A percentile compares a stretch with the other conserved stretches of the same genome.
Conservation (phyloP, 92 coral and sea anemone species). For the Micromussa lordhowensis region DNA sequence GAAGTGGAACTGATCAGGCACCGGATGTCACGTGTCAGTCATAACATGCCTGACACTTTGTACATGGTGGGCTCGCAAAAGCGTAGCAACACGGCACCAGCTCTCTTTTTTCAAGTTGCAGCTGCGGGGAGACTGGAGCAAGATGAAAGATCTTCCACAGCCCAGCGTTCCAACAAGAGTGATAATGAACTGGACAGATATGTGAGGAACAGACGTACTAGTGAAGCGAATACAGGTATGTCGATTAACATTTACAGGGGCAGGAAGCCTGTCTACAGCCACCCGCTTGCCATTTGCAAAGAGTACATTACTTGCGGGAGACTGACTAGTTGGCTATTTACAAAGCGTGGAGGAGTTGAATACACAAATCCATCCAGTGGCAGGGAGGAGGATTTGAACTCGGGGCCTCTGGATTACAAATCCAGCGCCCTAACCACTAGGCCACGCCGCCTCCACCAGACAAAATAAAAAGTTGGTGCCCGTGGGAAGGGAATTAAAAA, state of each 20-base stretch:
- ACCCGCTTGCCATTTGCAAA: neutral
- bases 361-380: no score
- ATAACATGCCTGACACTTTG: slow-evolving; percentile 91
- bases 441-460: no score
- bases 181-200: slow-evolving; percentile 37
- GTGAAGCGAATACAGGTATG: slow-evolving; percentile 11
- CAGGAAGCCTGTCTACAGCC: neutral
- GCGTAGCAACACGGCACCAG: slow-evolving; percentile 47
- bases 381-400: no score
- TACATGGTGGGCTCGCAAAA: slow-evolving; percentile 83
- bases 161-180: slow-evolving; percentile 29
- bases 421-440: no score
- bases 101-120: slow-evolving; percentile 42
- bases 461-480: no score
- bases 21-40: slow-evolving; percentile 85
- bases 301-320: no score
- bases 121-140: slow-evolving; percentile 60
- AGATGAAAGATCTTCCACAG: slow-evolving; percentile 48
- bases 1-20: slow-evolving; percentile 84
- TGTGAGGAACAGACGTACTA: slow-evolving; percentile 12
- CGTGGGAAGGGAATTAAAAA: no score
- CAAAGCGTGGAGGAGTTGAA: no score
- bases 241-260: neutral
- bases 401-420: no score
- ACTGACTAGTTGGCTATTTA: no score